A percentile compares a stretch with the other conserved stretches of the same genome.
These are phyloP conservation scores for Pteria penguin DNA, from an alignment of 2,888 invertebrate species.

Conservation along the genomic window DNA sequence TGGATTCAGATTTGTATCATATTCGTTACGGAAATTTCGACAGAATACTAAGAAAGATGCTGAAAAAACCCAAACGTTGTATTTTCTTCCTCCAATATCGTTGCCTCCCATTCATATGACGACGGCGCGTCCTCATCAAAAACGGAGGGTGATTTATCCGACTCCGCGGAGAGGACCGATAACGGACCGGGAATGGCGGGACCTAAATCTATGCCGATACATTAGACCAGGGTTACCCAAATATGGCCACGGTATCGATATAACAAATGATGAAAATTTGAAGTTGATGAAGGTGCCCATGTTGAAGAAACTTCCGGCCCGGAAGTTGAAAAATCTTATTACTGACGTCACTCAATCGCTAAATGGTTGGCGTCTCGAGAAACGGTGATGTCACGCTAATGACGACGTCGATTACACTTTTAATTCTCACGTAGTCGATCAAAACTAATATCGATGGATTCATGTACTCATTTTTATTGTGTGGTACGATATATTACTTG, in stretches of 20 bases:
- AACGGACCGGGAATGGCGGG: slow-evolving; percentile 11
- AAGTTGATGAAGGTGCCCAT: not conserved
- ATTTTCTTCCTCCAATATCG: not conserved
- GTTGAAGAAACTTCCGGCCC: not conserved
- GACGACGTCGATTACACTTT: too few relatives aligned
- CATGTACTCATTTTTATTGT: too few relatives aligned
- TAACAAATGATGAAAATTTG: not conserved
- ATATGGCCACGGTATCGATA: not conserved
- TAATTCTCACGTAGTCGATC: too few relatives aligned
- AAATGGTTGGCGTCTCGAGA: too few relatives aligned
- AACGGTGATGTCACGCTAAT: too few relatives aligned
- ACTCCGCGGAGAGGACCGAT: not conserved
- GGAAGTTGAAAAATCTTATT: not conserved
- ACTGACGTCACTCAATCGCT: too few relatives aligned
- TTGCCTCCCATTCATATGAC: not conserved
- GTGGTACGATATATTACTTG: too few relatives aligned
- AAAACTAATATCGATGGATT: too few relatives aligned
- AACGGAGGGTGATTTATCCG: not conserved
- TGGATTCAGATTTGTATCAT: not conserved
- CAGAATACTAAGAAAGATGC: not conserved
- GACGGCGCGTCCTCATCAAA: not conserved
- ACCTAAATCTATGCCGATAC: slow-evolving; percentile 1
- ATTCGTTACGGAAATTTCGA: not conserved
- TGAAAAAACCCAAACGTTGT: not conserved
- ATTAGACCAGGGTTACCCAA: slow-evolving; percentile 7